Base-by-base conservation (phyloP, 2,113 vertebrate genomes). In the Sclerurus mexicanus region DNA sequence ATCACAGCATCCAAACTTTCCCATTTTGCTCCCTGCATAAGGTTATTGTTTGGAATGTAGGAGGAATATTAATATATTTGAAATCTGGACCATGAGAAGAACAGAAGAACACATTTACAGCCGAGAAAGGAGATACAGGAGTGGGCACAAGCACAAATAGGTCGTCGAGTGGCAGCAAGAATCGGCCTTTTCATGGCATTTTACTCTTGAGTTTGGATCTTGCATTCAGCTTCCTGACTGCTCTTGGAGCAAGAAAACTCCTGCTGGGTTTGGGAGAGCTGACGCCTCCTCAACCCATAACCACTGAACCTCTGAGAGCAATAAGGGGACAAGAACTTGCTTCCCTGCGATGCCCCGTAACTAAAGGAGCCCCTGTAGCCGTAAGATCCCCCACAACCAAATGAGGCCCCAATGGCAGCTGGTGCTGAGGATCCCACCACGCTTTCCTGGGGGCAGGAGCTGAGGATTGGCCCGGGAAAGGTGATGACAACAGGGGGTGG, bases 401-500 rank as follows among this genome's bases (percentile, higher is more conserved):
- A 17, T 1, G 71, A 74, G 31, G 5, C 63, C 49, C 62, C 68
- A 1, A 75, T 4, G 8, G 66, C 40, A 66, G 30, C 40, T 37
- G 94, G 85, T 56, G 40, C 92, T 71, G 89, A 94, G 68, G 92
- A 92, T 39, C 95, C 95, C 78, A 92, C 89, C 18, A 95, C 0
- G 0, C 94, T 95, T 11, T 95, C 89, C 77, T 95, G 94, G 7
- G 94, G 94, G 67, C 92, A 95, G 62, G 92, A 94, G 81, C 89
- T 95, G 62, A 95, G 94, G 55, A 95, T 76, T 10, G 94, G 94
- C 62, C 94, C 94, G 6, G 94, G 94, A 35, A 95, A 95, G 16
- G 89, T 94, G 85, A 95, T 52, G 76, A 92, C 62, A 7, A 95
- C 89, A 5, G 94, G 94, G 2, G 94, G 94, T 22, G 94, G 94